Base-by-base conservation (phyloP, 2,888 invertebrate species). In the Hypomecis punctinalis region DNA sequence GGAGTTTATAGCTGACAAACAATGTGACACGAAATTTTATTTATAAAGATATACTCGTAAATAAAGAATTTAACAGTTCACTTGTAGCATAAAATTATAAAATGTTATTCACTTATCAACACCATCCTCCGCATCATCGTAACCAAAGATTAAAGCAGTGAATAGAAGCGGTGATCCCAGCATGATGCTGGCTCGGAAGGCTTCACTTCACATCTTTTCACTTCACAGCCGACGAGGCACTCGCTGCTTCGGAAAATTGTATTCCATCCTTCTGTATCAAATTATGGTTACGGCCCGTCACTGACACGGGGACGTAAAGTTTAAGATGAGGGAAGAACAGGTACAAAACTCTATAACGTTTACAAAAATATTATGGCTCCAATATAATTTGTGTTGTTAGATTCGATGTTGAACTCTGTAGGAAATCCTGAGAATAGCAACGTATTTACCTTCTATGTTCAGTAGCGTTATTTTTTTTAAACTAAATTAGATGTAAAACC, bases 191-290 rank as follows among this genome's bases (percentile, higher is more conserved):
- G 43, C 23, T 23, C 33, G 45, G 36, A 52, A 48, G 53, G 42
- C 42, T 55, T 23, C 23, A 23, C 23, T n/a, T n/a, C n/a, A n/a
- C n/a, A 59, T 51, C 58, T 59, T 55, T 47, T 52, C 57, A 47
- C 56, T 62, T 62, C 66, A 64, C 61, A 62, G 61, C 42, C 48
- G 64, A 66, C 60, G 45, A 60, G 53, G 56, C 53, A 66, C 63
- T 61, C 72, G 70, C 47, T 68, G 71, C 73, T 55, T 70, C 61
- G 71, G 73, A 72, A 73, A 75, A 75, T 75, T 54, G 70, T 67
- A 68, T 66, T 71, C 52, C 43, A 56, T 37, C 61, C 56, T 60
- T 23, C 54, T 63, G 58, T 56, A 64, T 64, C 49, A 56, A 59
- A 64, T 64, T 64, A 64, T 59, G 40, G 57, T 39, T 56, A 56